Percentiles rank a stretch among this genome's conserved stretches.
phyloP scores from a whole-genome alignment of 1,140 invertebrate species.

The Lysiphlebus fabarum region DNA sequence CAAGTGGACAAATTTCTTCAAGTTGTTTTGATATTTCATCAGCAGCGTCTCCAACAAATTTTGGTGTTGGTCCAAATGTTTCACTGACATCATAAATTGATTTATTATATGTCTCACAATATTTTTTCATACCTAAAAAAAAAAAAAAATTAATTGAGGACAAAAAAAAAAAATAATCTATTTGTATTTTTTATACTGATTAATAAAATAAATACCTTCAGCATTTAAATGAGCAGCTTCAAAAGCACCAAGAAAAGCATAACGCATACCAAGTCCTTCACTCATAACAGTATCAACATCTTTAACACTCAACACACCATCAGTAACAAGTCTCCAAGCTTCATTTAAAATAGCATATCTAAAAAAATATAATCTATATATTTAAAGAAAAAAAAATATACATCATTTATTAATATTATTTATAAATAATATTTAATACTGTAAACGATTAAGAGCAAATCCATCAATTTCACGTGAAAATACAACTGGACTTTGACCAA shows the following conservation, averaged over 20 bases:
- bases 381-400: too few species aligned
- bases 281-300: constrained; percentile 93
- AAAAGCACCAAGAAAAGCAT: constrained; percentile 90
- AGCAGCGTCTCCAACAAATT: constrained; percentile 66
- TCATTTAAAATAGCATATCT: constrained; percentile 93
- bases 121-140: constrained; percentile 64
- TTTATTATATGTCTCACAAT: constrained; percentile 73
- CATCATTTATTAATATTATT: constrained; percentile 13
- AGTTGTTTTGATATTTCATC: constrained; percentile 67
- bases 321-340: constrained; percentile 83
- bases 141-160: not conserved
- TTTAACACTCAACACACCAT: constrained; percentile 77
- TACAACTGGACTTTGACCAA: constrained; percentile 87
- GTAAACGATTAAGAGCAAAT: constrained; percentile 91
- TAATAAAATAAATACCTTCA: constrained; percentile 65
- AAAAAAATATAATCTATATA: constrained; percentile 20
- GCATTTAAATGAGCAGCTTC: constrained; percentile 95
- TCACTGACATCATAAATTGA: constrained; percentile 75
- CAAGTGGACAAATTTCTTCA: constrained; percentile 69
- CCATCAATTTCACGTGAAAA: constrained; percentile 84
- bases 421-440: constrained; percentile 58
- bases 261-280: constrained; percentile 90
- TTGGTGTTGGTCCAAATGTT: constrained; percentile 72
- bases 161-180: not conserved
- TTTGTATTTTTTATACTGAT: not conserved